Conservation (phyloP, 2,888 invertebrate genomes). For the Aporophyla lueneburgensis region DNA sequence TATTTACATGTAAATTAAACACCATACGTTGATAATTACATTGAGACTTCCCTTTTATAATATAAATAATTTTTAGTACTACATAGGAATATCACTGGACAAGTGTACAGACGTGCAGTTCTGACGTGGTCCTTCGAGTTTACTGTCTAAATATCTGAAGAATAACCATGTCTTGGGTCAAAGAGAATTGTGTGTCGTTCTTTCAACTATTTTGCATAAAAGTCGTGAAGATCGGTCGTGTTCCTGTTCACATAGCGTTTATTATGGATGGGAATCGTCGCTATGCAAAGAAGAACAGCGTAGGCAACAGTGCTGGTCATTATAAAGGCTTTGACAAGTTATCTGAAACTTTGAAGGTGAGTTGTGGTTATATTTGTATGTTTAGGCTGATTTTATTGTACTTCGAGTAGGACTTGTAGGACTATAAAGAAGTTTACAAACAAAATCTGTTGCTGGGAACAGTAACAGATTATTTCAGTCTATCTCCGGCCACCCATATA, state of each 20-base stretch:
- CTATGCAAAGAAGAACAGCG: slow-evolving; percentile 95
- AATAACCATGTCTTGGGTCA: slow-evolving; percentile 92
- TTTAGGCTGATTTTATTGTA: not conserved
- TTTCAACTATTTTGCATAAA: slow-evolving; percentile 93
- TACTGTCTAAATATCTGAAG: not conserved
- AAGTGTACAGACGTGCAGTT: slow-evolving; percentile 2
- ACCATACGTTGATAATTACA: not conserved
- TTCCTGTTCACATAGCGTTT: slow-evolving; percentile 98
- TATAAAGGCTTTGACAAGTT: slow-evolving; percentile 95
- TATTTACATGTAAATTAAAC: not conserved
- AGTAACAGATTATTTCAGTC: not conserved
- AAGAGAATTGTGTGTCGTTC: slow-evolving; percentile 94
- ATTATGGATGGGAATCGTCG: slow-evolving; percentile 99
- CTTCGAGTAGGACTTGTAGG: not conserved
- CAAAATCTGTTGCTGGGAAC: not conserved
- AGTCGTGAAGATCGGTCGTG: slow-evolving; percentile 94
- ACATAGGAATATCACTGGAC: slow-evolving; percentile 4
- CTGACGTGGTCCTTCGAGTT: slow-evolving; percentile 38
- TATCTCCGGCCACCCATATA: not conserved
- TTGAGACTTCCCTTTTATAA: slow-evolving; percentile 4
- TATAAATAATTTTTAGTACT: not conserved
- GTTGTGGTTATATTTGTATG: slow-evolving; percentile 19
- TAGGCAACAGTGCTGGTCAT: slow-evolving; percentile 95
- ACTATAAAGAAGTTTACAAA: not conserved
- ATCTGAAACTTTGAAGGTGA: slow-evolving; percentile 94